These are phyloP conservation scores for Zaprionus davidi DNA, from an alignment of 1,140 invertebrate species.

Conservation along the genomic window DNA sequence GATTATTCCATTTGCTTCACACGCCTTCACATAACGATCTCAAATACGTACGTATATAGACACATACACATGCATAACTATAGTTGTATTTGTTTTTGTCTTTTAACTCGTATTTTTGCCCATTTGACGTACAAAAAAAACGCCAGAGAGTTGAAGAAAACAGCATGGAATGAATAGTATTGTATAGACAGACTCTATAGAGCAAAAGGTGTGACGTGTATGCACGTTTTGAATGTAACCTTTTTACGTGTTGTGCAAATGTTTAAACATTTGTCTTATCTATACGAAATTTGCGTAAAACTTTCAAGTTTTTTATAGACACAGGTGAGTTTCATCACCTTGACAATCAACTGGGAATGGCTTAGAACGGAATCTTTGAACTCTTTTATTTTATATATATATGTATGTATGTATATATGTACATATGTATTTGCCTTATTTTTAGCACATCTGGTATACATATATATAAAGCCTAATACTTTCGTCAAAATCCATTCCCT, in stretches of 20 bases:
- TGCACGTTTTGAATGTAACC: conserved; percentile 25
- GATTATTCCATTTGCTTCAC: conserved; percentile 40
- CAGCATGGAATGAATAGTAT: not conserved
- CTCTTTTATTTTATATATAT: too few species aligned
- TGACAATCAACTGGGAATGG: not conserved
- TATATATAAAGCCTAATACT: too few species aligned
- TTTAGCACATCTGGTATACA: too few species aligned
- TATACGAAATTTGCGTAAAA: conserved; percentile 23
- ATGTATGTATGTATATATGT: too few species aligned
- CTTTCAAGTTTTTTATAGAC: conserved; percentile 22
- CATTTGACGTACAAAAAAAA: not conserved
- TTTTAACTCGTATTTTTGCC: conserved; percentile 17
- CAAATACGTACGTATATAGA: conserved; percentile 3
- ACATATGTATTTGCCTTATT: too few species aligned
- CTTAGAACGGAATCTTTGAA: too few species aligned
- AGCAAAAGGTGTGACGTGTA: conserved; percentile 22
- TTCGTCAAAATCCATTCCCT: too few species aligned
- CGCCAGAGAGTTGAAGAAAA: not conserved
- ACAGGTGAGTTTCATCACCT: not conserved
- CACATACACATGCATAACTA: not conserved
- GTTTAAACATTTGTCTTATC: conserved; percentile 49
- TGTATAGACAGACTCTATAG: not conserved
- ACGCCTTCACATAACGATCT: conserved; percentile 35
- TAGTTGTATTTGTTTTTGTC: conserved; percentile 6
- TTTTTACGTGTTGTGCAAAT: conserved; percentile 53